Evolutionary conservation across 2,113 vertebrate species (phyloP), one percentile per base, ranked within the genome.

Genomic region (Rafetus swinhoei): DNA sequence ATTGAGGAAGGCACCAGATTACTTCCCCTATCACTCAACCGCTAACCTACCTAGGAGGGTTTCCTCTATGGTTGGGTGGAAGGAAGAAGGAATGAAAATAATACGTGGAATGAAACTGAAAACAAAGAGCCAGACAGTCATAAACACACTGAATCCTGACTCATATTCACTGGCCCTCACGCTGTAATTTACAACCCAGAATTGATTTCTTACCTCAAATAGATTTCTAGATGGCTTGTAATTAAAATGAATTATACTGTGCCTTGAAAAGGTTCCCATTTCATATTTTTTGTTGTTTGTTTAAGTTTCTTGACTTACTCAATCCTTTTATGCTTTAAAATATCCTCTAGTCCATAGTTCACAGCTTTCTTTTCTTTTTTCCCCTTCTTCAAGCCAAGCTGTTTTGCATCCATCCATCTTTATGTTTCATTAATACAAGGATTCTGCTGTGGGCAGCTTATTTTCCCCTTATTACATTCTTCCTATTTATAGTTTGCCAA

Each of bases 131-230:
- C 88, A 95, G 84, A 93, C 92, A 94, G 88, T 83, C 81, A n/a
- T 79, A 90, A 93, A 89, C 91, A 96, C 89, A 94, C 97, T 95
- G 81, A 92, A 92, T 79, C 29, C 74, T 72, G 32, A 77, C 22
- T 25, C 39, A 45, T 50, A 25, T 45, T 77, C 22, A 25, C 74
- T 50, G 74, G 12, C 39, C 74, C 88, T 93, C 93, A 32, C 2
- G 79, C 88, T 92, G 83, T 69, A 81, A 90, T 94, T 90, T 27
- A 87, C 85, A 94, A n/a, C 94, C 88, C 81, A 80, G 86, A 89
- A 90, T 1, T 95, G 91, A 96, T 94, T 96, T 89, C 92, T 95
- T 82, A 90, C 93, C 93, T 95, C 94, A 94, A 95, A 97, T 92
- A 97, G 94, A 86, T 90, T 94, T 95, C 87, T 95, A 53, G 93